Base-by-base conservation (phyloP, 2,888 invertebrate species). In the Drosophila colorata region DNA sequence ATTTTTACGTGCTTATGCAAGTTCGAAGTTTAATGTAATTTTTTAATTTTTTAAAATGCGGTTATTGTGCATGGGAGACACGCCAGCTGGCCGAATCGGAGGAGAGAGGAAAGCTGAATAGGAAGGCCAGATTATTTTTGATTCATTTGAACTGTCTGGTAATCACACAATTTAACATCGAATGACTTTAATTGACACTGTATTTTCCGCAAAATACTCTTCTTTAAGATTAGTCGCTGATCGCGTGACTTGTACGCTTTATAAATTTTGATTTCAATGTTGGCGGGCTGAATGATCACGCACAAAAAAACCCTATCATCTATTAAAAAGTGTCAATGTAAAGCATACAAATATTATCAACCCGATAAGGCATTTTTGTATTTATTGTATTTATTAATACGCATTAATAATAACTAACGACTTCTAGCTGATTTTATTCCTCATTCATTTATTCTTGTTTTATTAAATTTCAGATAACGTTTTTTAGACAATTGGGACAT, bases 91-190 rank as follows among this genome's bases (percentile, higher is more conserved):
- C 25, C 33, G 9, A 28, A 40, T 33, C 13, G 13, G 13, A 13
- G 33, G 3, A 33, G 4, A 13, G 33, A 33, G 33, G 23, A 25
- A 25, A 28, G 33, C 38, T 40, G 20, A 16, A 18, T 16, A 28
- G 37, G 16, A 46, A 38, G 33, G 44, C 13, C 28, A 23, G 46
- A 58, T 38, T 37, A 23, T 13, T 41, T 23, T 47, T 59, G 52
- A 78, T 43, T 73, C 48, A 66, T 37, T 48, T 48, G 13, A 69
- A 47, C 28, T 48, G 70, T 64, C 59, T 59, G 31, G 9, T 65
- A 71, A 74, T 74, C 52, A 41, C 43, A 35, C 61, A 55, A 51
- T 69, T 57, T 46, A 7, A 66, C 75, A 78, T 80, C 72, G 75
- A 75, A 78, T 69, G 69, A 66, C 49, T 51, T 52, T 28, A 58